A percentile compares a stretch with the other conserved stretches of the same genome.
Conservation (phyloP, 92 coral and sea anemone species). For the Porites cylindrica region DNA sequence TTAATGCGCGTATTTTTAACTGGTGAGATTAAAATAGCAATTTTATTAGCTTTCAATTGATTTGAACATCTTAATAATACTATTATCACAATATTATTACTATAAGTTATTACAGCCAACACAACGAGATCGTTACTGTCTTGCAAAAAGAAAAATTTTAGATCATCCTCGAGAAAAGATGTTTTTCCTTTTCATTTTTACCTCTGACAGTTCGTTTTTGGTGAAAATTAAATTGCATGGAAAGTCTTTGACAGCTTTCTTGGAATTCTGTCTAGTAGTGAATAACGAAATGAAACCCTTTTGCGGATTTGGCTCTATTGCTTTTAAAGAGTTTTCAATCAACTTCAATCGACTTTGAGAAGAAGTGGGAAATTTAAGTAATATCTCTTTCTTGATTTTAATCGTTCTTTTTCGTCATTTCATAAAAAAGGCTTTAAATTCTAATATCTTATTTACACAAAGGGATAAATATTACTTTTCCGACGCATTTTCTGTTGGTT, state of each 20-base stretch:
- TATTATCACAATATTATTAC: background rate
- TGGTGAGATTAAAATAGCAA: background rate
- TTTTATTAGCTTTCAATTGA: background rate
- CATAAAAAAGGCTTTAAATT: background rate
- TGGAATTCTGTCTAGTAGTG: too few species aligned
- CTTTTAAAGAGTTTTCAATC: background rate
- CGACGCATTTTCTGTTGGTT: background rate
- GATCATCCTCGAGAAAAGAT: too few species aligned
- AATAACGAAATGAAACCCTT: too few species aligned
- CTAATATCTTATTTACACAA: background rate
- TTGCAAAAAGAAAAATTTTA: too few species aligned
- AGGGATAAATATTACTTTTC: slow-evolving; percentile 7
- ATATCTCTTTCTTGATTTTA: background rate
- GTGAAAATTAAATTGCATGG: too few species aligned
- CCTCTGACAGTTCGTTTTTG: too few species aligned
- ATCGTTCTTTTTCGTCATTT: slow-evolving; percentile 2
- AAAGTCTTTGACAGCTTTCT: too few species aligned
- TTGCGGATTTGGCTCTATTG: too few species aligned
- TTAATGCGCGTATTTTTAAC: background rate
- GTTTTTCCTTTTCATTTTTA: too few species aligned
- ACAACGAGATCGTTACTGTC: background rate
- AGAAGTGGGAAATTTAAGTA: background rate
- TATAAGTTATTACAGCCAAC: background rate
- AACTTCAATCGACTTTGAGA: background rate
- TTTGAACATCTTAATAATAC: background rate